Evolutionary conservation across 2,113 vertebrate species (phyloP).

Genomic region (Ahaetulla prasina): DNA sequence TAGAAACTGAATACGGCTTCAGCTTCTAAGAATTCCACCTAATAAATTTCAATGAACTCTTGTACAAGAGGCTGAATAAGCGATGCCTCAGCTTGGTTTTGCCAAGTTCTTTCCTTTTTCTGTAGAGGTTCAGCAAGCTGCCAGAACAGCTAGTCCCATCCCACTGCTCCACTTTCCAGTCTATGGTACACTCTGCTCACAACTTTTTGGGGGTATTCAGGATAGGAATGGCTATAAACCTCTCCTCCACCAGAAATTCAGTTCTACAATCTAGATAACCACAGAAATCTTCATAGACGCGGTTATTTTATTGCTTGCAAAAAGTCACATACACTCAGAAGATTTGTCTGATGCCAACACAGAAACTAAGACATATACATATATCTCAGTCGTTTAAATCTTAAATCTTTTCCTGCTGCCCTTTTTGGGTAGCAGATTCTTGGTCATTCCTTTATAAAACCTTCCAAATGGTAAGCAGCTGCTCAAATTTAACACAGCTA

Average conservation of each 20-base stretch:
- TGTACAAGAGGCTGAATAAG: neutral
- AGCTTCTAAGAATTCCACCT: neutral
- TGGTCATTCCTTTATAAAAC: neutral
- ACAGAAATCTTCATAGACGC: neutral
- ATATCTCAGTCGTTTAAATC: neutral
- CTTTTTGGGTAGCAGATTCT: neutral
- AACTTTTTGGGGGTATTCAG: neutral
- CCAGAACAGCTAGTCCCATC: neutral
- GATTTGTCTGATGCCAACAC: neutral
- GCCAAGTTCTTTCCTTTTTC: neutral
- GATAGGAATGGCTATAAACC: neutral
- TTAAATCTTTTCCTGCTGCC: neutral
- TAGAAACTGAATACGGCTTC: neutral
- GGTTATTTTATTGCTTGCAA: neutral
- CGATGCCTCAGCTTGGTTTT: neutral
- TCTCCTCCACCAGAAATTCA: neutral
- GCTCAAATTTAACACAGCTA: neutral
- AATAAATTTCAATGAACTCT: neutral
- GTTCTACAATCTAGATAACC: neutral
- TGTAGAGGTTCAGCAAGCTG: neutral
- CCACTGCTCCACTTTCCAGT: neutral
- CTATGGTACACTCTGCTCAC: neutral
- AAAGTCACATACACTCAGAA: neutral
- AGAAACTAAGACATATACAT: neutral
- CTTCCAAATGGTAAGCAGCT: neutral